Evolutionary conservation across 2,797 vertebrate species (phyloP).

Genomic region (Catamblyrhynchus diadema): DNA sequence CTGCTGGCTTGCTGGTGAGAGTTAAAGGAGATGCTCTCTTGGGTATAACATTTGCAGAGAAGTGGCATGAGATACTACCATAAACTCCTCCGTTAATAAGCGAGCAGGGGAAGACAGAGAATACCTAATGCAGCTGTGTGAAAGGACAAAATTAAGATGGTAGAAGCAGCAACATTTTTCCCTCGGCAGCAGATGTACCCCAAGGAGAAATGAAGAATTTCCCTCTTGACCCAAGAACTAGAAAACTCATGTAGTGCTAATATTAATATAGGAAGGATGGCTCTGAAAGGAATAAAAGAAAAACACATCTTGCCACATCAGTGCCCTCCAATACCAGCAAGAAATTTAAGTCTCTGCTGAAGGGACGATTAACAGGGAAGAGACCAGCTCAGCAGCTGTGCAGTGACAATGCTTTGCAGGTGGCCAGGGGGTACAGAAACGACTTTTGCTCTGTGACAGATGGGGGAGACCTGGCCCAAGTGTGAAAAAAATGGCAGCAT

Average conservation of each 20-base stretch:
- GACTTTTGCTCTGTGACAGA: neutral
- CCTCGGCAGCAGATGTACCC: neutral
- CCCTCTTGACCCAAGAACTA: neutral
- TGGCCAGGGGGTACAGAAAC: neutral
- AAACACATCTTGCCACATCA: neutral
- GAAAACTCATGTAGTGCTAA: neutral
- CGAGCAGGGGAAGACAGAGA: neutral
- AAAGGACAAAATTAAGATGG: conserved; percentile 1
- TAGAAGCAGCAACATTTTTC: neutral
- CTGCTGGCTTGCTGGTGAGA: conserved; percentile 38
- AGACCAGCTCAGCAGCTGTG: neutral
- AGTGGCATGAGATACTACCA: conserved; percentile 14
- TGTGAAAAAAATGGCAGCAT: accelerated
- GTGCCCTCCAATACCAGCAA: neutral
- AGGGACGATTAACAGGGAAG: neutral
- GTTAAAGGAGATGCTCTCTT: neutral
- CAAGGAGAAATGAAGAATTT: neutral
- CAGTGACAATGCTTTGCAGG: neutral
- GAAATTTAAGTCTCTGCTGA: neutral
- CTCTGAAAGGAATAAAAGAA: neutral
- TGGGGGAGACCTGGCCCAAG: neutral
- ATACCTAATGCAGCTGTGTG: neutral
- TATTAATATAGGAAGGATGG: neutral
- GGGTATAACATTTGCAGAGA: conserved; percentile 31
- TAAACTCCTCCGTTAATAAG: conserved; percentile 3